Conservation (phyloP, 1,140 invertebrate species). For the Pseudomyrmex concolor region DNA sequence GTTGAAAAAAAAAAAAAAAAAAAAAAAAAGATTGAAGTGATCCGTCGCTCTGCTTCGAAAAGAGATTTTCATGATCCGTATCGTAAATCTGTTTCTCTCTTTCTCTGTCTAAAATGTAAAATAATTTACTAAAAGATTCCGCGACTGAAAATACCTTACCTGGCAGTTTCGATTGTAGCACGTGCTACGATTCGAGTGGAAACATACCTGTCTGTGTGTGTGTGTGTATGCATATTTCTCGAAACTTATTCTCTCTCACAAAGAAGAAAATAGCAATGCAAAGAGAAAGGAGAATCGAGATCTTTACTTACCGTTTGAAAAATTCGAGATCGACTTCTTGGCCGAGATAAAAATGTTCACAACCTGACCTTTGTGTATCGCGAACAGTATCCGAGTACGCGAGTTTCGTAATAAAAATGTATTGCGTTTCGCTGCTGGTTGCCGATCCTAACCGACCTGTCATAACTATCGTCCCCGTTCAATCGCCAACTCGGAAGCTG, state of each 20-base stretch:
- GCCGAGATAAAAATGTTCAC: conserved; percentile 13
- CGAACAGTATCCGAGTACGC: not conserved
- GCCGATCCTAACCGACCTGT: conserved; percentile 5
- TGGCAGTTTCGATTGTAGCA: conserved; percentile 16
- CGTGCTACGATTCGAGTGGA: conserved; percentile 16
- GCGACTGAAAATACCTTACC: conserved; percentile 10
- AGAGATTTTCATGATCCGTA: too few relatives aligned
- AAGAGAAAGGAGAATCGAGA: conserved; percentile 7
- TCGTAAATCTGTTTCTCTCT: too few relatives aligned
- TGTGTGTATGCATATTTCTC: conserved; percentile 1
- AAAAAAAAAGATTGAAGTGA: too few relatives aligned
- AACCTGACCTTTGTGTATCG: not conserved
- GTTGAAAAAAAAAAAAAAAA: too few relatives aligned
- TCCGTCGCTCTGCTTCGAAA: too few relatives aligned
- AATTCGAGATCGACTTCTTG: not conserved
- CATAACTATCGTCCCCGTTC: conserved; percentile 2
- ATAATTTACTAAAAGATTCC: conserved; percentile 48
- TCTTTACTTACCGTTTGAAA: conserved; percentile 4
- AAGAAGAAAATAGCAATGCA: conserved; percentile 3
- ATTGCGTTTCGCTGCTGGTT: not conserved
- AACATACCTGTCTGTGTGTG: not conserved
- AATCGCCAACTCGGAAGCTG: conserved; percentile 18
- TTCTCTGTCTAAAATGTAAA: conserved; percentile 6
- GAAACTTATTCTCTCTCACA: conserved; percentile 32
- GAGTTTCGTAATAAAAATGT: conserved; percentile 8